Evolutionary conservation across 2,888 invertebrate genomes (phyloP), one percentile per base, ranked within the genome.

Genomic region (Drosophila macrospina): DNA sequence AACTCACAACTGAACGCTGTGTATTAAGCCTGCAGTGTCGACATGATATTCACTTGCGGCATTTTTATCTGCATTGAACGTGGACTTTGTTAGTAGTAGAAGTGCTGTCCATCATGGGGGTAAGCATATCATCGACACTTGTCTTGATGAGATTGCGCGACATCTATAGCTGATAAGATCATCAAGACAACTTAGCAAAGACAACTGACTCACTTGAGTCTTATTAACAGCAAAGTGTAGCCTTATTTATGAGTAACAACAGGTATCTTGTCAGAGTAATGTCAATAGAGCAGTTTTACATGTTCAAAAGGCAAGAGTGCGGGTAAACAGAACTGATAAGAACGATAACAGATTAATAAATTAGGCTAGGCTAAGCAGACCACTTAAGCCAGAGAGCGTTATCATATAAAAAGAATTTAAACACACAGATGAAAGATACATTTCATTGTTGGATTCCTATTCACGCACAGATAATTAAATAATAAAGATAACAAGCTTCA

Each of bases 81-180:
- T 37, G 36, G 32, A 39, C 48, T 56, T 61, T 36, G 36, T 1
- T 26, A 37, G 30, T 0, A 4, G 4, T 37, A 16, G 39, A 41
- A 13, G 4, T 41, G 34, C 41, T 74, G 75, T 62, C 67, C 24
- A 32, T 42, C 24, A 37, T 10, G 15, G 13, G n/a, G n/a, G n/a
- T 13, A 37, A 24, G 7, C 15, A 69, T 37, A 50, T 55, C 30
- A 51, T 36, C 11, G 41, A 7, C 44, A 54, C n/a, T 61, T 57
- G 48, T 51, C 61, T 52, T 65, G 56, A 44, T 37, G 48, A 57
- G 65, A 66, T 71, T 70, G 61, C 50, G 24, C 28, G 54, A 61
- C 66, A 65, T 56, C 60, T 50, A 41, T 7, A 39, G 15, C 51
- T 42, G 66, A 74, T 74, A 74, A 74, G 37, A 11, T 16, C 37